phyloP scores from a whole-genome alignment of 2,888 invertebrate genomes.

The Idaea aversata region DNA sequence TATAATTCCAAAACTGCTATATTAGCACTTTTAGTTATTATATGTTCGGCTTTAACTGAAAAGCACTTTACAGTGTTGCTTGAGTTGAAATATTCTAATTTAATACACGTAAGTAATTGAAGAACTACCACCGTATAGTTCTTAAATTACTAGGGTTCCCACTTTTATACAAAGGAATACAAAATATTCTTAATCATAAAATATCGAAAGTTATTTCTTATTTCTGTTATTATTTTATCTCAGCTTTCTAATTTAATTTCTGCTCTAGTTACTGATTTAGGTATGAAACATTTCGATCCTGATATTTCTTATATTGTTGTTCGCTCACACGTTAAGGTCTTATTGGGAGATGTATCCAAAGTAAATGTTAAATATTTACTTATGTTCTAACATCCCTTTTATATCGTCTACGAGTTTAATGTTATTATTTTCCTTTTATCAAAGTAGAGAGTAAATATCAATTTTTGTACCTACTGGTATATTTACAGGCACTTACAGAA shows the following conservation, averaged over 20 bases:
- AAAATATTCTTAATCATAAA: too few species aligned
- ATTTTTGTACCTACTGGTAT: not conserved
- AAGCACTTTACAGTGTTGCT: too few species aligned
- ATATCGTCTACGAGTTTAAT: not conserved
- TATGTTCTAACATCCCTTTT: not conserved
- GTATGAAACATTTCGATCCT: not conserved
- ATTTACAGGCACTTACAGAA: not conserved
- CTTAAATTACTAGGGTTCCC: too few species aligned
- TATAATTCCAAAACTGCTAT: too few species aligned
- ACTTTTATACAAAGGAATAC: too few species aligned
- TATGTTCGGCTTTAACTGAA: too few species aligned
- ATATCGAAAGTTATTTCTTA: too few species aligned
- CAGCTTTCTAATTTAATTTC: not conserved
- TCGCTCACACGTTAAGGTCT: not conserved
- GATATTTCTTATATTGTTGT: not conserved
- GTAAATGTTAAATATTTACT: conserved; percentile 1
- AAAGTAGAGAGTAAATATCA: conserved; percentile 1
- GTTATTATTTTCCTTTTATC: conserved; percentile 2
- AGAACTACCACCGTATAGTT: too few species aligned
- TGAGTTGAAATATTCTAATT: too few species aligned
- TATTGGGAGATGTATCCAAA: conserved; percentile 4
- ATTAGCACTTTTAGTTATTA: too few species aligned
- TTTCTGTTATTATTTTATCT: not conserved
- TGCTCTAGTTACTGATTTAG: not conserved
- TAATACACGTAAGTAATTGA: too few species aligned